phyloP scores from a whole-genome alignment of 2,797 vertebrate species.

The Malacoraja senta region DNA sequence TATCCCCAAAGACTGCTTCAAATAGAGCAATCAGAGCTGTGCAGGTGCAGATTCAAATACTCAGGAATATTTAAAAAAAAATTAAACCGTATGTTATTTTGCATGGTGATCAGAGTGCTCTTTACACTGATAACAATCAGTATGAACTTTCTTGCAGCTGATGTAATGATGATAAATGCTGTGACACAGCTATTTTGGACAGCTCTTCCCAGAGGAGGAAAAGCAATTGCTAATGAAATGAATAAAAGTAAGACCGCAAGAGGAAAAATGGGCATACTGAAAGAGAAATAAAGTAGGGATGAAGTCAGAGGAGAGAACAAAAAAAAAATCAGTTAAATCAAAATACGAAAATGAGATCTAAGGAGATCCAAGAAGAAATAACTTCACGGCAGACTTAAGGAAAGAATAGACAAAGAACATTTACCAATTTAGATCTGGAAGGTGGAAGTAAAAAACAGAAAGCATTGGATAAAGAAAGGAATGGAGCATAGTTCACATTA shows the following conservation, averaged over 20 bases:
- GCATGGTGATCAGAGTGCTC: conserved; percentile 56
- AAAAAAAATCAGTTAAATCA: conserved; percentile 46
- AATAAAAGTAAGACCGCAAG: conserved; percentile 61
- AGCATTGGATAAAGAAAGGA: conserved; percentile 1
- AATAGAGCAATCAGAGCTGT: conserved; percentile 49
- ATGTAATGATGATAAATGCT: conserved; percentile 90
- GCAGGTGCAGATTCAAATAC: conserved; percentile 46
- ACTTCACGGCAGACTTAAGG: neutral
- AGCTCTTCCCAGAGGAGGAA: conserved; percentile 58
- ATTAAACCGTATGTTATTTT: conserved; percentile 60
- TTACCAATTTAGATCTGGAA: neutral
- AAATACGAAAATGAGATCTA: neutral
- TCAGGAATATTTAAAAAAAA: conserved; percentile 51
- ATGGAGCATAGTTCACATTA: neutral
- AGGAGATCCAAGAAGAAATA: neutral
- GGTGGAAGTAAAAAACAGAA: conserved; percentile 18
- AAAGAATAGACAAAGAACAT: conserved; percentile 14
- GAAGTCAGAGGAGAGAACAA: neutral
- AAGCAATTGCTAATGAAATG: conserved; percentile 71
- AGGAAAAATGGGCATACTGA: conserved; percentile 44
- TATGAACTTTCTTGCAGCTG: conserved; percentile 79
- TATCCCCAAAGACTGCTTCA: conserved; percentile 49
- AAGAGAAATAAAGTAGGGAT: conserved; percentile 37
- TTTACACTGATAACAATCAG: conserved; percentile 71
- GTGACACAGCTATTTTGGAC: conserved; percentile 63